Conservation (phyloP, 1,140 invertebrate genomes). For the Polypedilum pembai region DNA sequence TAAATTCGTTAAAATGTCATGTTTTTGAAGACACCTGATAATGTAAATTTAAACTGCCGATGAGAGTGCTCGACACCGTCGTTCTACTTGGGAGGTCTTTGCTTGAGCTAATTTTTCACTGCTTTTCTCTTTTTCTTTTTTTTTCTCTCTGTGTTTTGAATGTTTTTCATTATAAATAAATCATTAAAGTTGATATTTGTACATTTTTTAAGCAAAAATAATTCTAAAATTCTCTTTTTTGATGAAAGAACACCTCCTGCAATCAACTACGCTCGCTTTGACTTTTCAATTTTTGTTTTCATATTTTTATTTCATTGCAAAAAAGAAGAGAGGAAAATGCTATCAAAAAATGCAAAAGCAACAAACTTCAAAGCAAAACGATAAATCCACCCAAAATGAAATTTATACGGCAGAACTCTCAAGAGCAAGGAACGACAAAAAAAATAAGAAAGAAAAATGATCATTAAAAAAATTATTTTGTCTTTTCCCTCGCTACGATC, state of each 20-base stretch:
- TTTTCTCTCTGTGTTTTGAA: not conserved
- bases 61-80: not conserved
- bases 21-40: constrained; percentile 20
- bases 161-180: constrained; percentile 8
- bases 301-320: no score
- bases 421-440: not conserved
- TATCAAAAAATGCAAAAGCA: not conserved
- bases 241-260: not conserved
- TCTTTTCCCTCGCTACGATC: no score
- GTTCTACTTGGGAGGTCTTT: constrained; percentile 20
- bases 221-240: not conserved
- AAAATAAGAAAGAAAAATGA: constrained; percentile 23
- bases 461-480: not conserved
- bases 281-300: not conserved
- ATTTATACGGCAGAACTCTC: not conserved
- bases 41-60: constrained; percentile 2
- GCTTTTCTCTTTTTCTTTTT: not conserved
- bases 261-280: not conserved
- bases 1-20: constrained; percentile 22
- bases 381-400: constrained; percentile 25
- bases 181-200: not conserved
- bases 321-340: not conserved
- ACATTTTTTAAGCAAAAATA: not conserved
- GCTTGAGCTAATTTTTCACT: not conserved
- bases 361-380: constrained; percentile 22